phyloP scores from a whole-genome alignment of 2,888 invertebrate species.

The Harmothoe impar region DNA sequence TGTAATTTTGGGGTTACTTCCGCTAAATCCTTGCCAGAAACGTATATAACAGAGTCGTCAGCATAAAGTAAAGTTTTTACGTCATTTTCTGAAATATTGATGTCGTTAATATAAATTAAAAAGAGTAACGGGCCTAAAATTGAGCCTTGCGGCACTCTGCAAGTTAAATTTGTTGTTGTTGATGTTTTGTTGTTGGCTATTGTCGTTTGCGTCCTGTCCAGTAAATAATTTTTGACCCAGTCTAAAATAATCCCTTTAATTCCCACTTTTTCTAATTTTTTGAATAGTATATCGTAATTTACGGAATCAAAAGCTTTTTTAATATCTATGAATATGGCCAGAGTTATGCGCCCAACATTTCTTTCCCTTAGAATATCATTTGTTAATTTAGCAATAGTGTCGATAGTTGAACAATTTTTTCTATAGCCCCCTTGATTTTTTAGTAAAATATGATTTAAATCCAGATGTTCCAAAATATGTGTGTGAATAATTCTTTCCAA shows the following conservation, averaged over 20 bases:
- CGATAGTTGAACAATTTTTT: not conserved
- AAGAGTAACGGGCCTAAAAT: too few relatives aligned
- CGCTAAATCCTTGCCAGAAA: too few relatives aligned
- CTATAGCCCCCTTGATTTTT: not conserved
- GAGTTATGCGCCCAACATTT: not conserved
- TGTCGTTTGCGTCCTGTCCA: not conserved
- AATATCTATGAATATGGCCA: not conserved
- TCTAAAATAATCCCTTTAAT: not conserved
- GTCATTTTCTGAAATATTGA: not conserved
- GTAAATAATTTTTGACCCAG: not conserved
- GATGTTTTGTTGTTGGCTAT: not conserved
- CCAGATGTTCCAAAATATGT: not conserved
- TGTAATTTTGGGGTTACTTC: not conserved
- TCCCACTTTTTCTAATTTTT: not conserved
- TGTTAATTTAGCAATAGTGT: not conserved
- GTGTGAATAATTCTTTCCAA: not conserved
- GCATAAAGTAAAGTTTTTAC: not conserved
- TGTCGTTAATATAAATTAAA: too few relatives aligned
- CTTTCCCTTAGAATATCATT: not conserved
- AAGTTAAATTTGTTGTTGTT: not conserved
- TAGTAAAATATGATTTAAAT: too few relatives aligned
- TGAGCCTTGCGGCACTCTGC: not conserved
- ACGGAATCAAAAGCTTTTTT: constrained; percentile 1
- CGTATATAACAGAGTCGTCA: too few relatives aligned
- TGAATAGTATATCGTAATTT: not conserved